Evolutionary conservation across 2,888 invertebrate genomes (phyloP).

Genomic region (Coleophora deauratella): DNA sequence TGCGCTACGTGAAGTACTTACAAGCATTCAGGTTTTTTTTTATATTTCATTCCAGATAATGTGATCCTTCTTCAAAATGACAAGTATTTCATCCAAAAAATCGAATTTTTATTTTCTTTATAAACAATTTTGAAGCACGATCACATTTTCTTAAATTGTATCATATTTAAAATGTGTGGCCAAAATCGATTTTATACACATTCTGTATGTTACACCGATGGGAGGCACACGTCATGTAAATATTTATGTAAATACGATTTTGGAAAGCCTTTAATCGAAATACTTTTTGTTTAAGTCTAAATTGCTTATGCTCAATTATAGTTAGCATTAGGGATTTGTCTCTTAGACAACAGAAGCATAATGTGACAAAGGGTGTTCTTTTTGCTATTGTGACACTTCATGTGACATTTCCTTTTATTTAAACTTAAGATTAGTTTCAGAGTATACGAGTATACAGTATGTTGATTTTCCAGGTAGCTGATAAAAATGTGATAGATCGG

Average conservation of each 20-base stretch:
- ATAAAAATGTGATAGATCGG: constrained; percentile 61
- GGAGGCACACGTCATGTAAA: constrained; percentile 58
- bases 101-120: constrained; percentile 30
- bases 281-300: constrained; percentile 45
- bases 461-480: constrained; percentile 46
- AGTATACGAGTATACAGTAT: constrained; percentile 56
- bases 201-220: constrained; percentile 25
- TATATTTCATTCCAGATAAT: constrained; percentile 40
- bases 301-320: constrained; percentile 71
- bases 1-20: constrained; percentile 8
- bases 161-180: constrained; percentile 48
- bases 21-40: no score
- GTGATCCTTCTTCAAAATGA: constrained; percentile 44
- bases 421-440: constrained; percentile 51
- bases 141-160: constrained; percentile 45
- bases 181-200: constrained; percentile 47
- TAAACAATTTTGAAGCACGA: constrained; percentile 30
- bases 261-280: constrained; percentile 32
- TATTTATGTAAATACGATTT: constrained; percentile 65
- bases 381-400: no score
- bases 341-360: constrained; percentile 20
- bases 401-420: no score
- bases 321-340: constrained; percentile 46
- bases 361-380: no score
- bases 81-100: constrained; percentile 24